These are phyloP conservation scores for Ectemnius continuus DNA, from an alignment of 2,888 invertebrate species.

Conservation along the genomic window DNA sequence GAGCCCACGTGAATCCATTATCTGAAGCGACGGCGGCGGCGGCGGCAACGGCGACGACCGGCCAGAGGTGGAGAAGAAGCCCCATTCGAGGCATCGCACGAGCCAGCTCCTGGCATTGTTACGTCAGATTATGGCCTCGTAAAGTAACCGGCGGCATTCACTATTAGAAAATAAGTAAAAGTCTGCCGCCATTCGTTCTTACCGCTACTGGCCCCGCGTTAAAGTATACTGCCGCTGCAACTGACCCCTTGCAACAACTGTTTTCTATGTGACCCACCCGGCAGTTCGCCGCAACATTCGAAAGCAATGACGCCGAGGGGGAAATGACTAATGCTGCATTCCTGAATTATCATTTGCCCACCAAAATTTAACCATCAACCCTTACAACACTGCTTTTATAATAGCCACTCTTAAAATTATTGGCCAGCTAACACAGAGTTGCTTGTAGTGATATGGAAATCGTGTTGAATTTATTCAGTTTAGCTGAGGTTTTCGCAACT, in stretches of 20 bases:
- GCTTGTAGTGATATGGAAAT: too few relatives aligned
- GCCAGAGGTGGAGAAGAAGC: slow-evolving; percentile 36
- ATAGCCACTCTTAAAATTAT: background rate
- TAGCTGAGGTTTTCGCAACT: background rate
- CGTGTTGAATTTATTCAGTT: background rate
- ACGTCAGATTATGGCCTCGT: slow-evolving; percentile 76
- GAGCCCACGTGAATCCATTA: slow-evolving; percentile 73
- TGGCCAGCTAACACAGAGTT: background rate
- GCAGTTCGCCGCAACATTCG: slow-evolving; percentile 23
- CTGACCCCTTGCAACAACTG: slow-evolving; percentile 18
- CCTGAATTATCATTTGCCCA: background rate
- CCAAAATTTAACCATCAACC: background rate
- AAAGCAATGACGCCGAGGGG: too few relatives aligned
- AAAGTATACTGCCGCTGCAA: slow-evolving; percentile 41
- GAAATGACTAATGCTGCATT: too few relatives aligned
- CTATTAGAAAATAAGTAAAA: slow-evolving; percentile 72
- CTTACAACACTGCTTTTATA: background rate
- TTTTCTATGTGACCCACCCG: slow-evolving; percentile 7
- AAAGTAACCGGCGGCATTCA: slow-evolving; percentile 68
- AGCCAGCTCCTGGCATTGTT: slow-evolving; percentile 62
- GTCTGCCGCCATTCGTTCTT: slow-evolving; percentile 60
- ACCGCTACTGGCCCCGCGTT: slow-evolving; percentile 27
- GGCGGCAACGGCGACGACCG: slow-evolving; percentile 62
- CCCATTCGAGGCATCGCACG: slow-evolving; percentile 40
- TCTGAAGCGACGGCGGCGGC: slow-evolving; percentile 71